These are phyloP conservation scores for Hemithea aestivaria DNA, from an alignment of 2,888 invertebrate species.

Conservation along the genomic window DNA sequence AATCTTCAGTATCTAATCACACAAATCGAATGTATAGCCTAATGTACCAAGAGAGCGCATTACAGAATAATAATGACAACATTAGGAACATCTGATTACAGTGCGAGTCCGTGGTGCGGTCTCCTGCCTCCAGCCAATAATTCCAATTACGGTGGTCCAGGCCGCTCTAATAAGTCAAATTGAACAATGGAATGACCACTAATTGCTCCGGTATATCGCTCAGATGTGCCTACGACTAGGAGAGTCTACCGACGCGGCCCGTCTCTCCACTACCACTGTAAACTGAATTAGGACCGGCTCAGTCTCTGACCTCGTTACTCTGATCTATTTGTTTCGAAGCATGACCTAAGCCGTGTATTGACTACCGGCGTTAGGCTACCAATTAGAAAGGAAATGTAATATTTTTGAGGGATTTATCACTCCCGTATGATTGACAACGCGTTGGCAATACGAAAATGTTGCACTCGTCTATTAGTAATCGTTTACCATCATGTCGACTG, in stretches of 20 bases:
- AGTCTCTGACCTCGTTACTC: slow-evolving; percentile 5
- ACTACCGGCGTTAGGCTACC: no score
- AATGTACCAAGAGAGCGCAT: slow-evolving; percentile 8
- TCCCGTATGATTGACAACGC: no score
- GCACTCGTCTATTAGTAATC: no score
- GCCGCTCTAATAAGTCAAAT: slow-evolving; percentile 65
- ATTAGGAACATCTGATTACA: slow-evolving; percentile 35
- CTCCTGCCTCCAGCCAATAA: slow-evolving; percentile 44
- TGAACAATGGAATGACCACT: slow-evolving; percentile 60
- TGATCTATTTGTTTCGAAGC: slow-evolving; percentile 1
- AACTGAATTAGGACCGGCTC: slow-evolving; percentile 24
- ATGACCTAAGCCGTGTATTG: background rate
- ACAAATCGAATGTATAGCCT: background rate
- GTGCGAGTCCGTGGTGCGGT: slow-evolving; percentile 30
- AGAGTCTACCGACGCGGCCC: background rate
- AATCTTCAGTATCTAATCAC: no score
- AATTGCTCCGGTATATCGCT: slow-evolving; percentile 49
- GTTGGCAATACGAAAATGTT: no score
- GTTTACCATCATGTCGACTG: no score
- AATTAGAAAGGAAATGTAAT: no score
- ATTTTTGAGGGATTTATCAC: no score
- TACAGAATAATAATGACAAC: slow-evolving; percentile 18
- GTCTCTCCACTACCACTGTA: slow-evolving; percentile 1
- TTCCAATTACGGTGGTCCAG: slow-evolving; percentile 55
- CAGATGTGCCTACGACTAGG: slow-evolving; percentile 5